Evolutionary conservation across 2,888 invertebrate genomes (phyloP).

Genomic region (Noctua pronuba): DNA sequence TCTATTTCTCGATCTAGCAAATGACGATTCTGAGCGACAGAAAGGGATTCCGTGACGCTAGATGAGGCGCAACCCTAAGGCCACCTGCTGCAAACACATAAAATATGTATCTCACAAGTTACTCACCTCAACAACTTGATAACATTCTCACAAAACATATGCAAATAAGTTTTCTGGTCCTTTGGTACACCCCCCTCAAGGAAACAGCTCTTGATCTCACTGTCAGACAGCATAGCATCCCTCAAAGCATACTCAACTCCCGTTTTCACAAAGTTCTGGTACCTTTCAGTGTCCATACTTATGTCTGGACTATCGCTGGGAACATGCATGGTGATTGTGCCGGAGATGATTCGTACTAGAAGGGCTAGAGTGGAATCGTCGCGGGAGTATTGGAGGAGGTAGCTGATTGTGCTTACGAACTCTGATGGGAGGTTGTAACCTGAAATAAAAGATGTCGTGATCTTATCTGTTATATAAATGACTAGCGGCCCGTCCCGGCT

Average conservation of each 20-base stretch:
- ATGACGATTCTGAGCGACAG: neutral
- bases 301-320: slow-evolving; percentile 82
- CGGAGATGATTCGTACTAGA: slow-evolving; percentile 91
- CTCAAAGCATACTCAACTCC: slow-evolving; percentile 86
- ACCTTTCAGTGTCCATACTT: slow-evolving; percentile 82
- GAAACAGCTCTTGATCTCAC: slow-evolving; percentile 82
- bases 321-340: slow-evolving; percentile 89
- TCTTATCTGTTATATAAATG: neutral
- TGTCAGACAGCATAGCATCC: slow-evolving; percentile 82
- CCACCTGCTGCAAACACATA: neutral
- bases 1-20: neutral
- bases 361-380: slow-evolving; percentile 91
- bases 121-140: slow-evolving; percentile 84
- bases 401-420: slow-evolving; percentile 91
- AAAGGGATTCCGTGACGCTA: neutral
- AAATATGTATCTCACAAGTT: neutral
- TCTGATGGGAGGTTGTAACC: slow-evolving; percentile 91
- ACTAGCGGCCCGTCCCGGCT: too few species aligned
- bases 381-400: slow-evolving; percentile 91
- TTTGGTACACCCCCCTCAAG: slow-evolving; percentile 74
- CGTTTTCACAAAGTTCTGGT: slow-evolving; percentile 81
- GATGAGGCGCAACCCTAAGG: neutral
- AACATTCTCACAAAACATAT: slow-evolving; percentile 85
- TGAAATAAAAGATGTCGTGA: slow-evolving; percentile 61
- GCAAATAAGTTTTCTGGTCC: slow-evolving; percentile 86